phyloP scores from a whole-genome alignment of 92 coral and sea anemone species.

The Epizoanthus stellaris region DNA sequence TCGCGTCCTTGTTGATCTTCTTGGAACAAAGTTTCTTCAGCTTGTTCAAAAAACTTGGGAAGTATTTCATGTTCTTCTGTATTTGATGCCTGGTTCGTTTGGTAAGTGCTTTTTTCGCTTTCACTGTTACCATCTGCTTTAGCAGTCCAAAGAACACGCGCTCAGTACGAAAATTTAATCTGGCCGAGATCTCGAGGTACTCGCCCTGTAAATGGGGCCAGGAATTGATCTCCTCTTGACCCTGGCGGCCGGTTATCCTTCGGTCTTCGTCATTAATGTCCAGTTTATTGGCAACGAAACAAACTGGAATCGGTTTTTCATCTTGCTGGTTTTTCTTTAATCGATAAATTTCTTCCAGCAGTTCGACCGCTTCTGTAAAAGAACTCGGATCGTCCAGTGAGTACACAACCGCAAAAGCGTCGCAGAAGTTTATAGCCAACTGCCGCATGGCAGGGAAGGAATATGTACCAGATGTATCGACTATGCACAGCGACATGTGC shows the following conservation, averaged over 20 bases:
- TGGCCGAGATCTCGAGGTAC: slow-evolving; percentile 80
- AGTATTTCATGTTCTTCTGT: slow-evolving; percentile 8
- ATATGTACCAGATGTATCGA: slow-evolving; percentile 83
- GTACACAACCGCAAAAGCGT: slow-evolving; percentile 78
- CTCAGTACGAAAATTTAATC: slow-evolving; percentile 62
- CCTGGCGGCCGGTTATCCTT: slow-evolving; percentile 49
- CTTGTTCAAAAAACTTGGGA: slow-evolving; percentile 9
- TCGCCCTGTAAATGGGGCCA: slow-evolving; percentile 65
- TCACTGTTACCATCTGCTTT: slow-evolving; percentile 23
- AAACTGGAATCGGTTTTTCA: slow-evolving; percentile 46
- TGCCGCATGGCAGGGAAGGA: slow-evolving; percentile 82
- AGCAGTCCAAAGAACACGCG: slow-evolving; percentile 51
- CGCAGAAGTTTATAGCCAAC: slow-evolving; percentile 70
- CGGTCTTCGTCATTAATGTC: slow-evolving; percentile 64
- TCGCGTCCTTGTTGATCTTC: background rate
- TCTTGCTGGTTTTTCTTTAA: slow-evolving; percentile 42
- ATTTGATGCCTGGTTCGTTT: slow-evolving; percentile 15
- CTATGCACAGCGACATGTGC: slow-evolving; percentile 59
- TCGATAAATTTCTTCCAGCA: slow-evolving; percentile 59
- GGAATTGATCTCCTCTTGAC: slow-evolving; percentile 51
- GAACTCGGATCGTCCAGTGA: slow-evolving; percentile 70
- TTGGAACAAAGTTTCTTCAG: background rate
- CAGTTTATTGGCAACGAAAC: slow-evolving; percentile 75
- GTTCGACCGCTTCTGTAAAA: slow-evolving; percentile 66
- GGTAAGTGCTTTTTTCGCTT: slow-evolving; percentile 21